Evolutionary conservation across 1,140 invertebrate species (phyloP).

Genomic region (Apocrypta bakeri): DNA sequence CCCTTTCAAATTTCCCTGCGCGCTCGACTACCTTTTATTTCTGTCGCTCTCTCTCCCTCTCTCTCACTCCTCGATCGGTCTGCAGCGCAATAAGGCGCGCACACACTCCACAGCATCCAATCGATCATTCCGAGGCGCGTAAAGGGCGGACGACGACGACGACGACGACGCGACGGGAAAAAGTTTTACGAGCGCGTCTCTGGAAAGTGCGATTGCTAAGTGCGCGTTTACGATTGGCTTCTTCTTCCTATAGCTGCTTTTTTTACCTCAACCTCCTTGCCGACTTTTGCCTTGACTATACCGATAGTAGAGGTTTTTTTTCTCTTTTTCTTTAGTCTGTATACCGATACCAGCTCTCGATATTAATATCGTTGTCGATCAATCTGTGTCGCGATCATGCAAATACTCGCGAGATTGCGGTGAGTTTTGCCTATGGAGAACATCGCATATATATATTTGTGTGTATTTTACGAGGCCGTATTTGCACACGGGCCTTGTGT

Average conservation of each 20-base stretch:
- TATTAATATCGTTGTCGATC: constrained; percentile 2
- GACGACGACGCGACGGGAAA: not conserved
- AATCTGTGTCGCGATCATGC: not conserved
- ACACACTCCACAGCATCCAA: not conserved
- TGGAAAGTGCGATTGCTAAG: constrained; percentile 42
- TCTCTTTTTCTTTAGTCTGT: not conserved
- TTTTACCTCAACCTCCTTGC: not conserved
- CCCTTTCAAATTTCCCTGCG: not conserved
- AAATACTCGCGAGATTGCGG: not conserved
- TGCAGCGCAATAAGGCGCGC: not conserved
- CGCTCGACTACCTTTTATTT: constrained; percentile 1
- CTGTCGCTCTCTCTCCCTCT: not conserved
- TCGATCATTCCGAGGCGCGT: constrained; percentile 17
- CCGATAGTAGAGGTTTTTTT: not conserved
- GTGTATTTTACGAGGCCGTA: not conserved
- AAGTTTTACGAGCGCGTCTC: constrained; percentile 33
- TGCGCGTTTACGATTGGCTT: constrained; percentile 15
- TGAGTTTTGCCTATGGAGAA: not conserved
- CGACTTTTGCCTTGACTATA: not conserved
- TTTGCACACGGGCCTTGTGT: not conserved
- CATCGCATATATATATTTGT: not conserved
- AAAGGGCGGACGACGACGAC: not conserved
- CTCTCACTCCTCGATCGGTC: not conserved
- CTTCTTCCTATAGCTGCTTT: not conserved
- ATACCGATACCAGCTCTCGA: not conserved